These are phyloP conservation scores for Argyresthia albistria DNA, from an alignment of 2,888 invertebrate genomes.

Conservation along the genomic window DNA sequence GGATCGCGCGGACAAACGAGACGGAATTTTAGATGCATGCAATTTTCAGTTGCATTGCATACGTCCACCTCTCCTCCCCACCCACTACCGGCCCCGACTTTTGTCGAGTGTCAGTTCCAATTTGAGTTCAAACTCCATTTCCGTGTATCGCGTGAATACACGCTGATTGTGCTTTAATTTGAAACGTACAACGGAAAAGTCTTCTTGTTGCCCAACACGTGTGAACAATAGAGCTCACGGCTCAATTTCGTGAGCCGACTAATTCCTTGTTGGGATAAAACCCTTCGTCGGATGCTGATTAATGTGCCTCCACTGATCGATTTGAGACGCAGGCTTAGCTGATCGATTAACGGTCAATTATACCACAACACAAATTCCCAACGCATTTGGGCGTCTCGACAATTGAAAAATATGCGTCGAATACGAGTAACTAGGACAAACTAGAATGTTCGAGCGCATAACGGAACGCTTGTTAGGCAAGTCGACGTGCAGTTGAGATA, in stretches of 20 bases:
- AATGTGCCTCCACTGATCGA: background rate
- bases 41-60: conserved; percentile 10
- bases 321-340: background rate
- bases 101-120: conserved; percentile 9
- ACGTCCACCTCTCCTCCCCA: conserved; percentile 6
- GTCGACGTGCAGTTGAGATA: conserved; percentile 39
- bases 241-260: conserved; percentile 4
- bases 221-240: background rate
- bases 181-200: conserved; percentile 4
- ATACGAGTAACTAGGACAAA: conserved; percentile 30
- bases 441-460: conserved; percentile 18
- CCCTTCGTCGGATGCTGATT: background rate
- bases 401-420: background rate
- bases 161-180: conserved; percentile 9
- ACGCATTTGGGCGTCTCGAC: background rate
- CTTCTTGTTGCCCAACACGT: background rate
- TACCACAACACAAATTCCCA: background rate
- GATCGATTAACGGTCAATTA: conserved; percentile 1
- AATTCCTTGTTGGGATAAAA: background rate
- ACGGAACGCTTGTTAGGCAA: conserved; percentile 51
- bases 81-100: background rate
- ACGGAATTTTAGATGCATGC: conserved; percentile 31
- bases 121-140: conserved; percentile 7
- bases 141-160: conserved; percentile 12
- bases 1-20: conserved; percentile 36